Base-by-base conservation (phyloP, 2,113 vertebrate species). In the Climacteris rufus region DNA sequence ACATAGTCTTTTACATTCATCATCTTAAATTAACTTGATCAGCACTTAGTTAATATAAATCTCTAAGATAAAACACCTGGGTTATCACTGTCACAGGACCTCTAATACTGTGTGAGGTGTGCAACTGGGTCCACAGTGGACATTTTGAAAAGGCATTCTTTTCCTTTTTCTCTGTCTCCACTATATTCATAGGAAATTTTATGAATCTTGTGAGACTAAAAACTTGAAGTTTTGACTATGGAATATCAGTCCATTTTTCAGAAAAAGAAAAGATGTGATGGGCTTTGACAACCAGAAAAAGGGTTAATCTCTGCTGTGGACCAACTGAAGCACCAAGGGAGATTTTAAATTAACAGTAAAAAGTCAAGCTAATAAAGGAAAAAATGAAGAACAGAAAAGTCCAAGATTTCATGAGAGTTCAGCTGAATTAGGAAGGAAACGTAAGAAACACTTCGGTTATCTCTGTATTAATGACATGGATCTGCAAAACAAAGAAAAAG, bases 41-140 rank as follows among this genome's bases (percentile, higher is more conserved):
- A 90, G 44, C 33, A 78, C 11, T 33, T 59, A 45, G 30, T 22
- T 69, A 21, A 28, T 44, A 19, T 65, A 21, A 37, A 15, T 23
- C 18, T 42, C 8, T 7, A 20, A 75, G 18, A 23, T 35, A 68
- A 72, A 72, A 37, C 9, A 70, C 6, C 25, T n/a, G 20, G 2
- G 4, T 49, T 77, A 52, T 4, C 40, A 50, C 8, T 72, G 14
- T 30, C 65, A 71, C 19, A 83, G 25, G 25, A 68, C 10, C 37
- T 75, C 24, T 23, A 84, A 10, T 10, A 12, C 1, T 60, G 5
- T 14, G 17, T 0, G 0, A 66, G 21, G 3, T 30, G 12, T 63
- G 53, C 44, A 57, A 13, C 2, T 7, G 9, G 5, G 8, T 22
- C 16, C 24, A 60, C 22, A 44, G 5, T 21, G 27, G 23, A 52